A percentile compares a stretch with the other conserved stretches of the same genome.
phyloP scores from a whole-genome alignment of 2,113 vertebrate genomes.

The Xenotilapia longispinis region DNA sequence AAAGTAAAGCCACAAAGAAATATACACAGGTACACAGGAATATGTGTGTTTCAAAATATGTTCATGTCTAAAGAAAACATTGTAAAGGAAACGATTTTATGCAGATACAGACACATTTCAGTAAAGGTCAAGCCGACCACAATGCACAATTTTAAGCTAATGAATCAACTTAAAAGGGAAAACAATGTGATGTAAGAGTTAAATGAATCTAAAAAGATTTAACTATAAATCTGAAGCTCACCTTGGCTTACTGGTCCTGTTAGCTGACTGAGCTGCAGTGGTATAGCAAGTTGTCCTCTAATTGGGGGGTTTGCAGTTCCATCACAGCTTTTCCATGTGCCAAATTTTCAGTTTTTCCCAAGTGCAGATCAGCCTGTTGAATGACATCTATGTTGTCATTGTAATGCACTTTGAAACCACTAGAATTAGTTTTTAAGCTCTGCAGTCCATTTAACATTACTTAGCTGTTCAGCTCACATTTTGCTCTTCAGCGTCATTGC shows the following conservation, averaged over 20 bases:
- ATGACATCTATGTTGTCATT: not conserved
- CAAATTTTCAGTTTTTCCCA: not conserved
- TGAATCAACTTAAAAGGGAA: not conserved
- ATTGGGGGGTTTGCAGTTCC: not conserved
- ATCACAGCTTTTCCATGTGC: not conserved
- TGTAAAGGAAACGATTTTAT: not conserved
- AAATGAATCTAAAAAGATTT: not conserved
- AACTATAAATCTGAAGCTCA: not conserved
- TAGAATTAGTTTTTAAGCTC: not conserved
- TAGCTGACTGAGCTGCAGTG: not conserved
- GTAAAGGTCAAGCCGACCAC: not conserved
- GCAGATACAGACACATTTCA: not conserved
- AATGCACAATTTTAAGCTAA: not conserved
- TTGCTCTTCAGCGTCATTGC: not conserved
- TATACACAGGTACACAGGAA: not conserved
- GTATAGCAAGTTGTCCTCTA: not conserved
- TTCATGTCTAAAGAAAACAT: not conserved
- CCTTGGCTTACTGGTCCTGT: not conserved
- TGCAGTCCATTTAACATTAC: not conserved
- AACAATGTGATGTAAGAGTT: not conserved
- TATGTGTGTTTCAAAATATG: not conserved
- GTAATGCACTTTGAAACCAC: not conserved
- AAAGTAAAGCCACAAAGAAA: not conserved
- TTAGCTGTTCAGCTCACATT: not conserved
- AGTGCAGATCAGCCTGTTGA: not conserved